Evolutionary conservation across 2,888 invertebrate genomes (phyloP).

Genomic region (Thymelicus acteon): DNA sequence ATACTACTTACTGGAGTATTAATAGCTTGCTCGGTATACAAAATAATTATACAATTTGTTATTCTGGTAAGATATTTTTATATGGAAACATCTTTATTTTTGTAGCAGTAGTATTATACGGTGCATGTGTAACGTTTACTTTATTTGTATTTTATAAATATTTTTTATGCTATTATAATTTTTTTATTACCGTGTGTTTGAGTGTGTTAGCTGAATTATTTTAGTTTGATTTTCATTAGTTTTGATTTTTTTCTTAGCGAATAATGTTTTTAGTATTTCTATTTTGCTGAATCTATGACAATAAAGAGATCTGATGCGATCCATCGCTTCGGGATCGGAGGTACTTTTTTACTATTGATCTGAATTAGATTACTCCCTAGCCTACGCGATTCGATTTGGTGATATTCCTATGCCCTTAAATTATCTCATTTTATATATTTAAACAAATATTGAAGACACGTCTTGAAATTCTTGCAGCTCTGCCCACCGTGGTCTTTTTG

Average conservation of each 20-base stretch:
- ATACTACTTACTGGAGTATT: slow-evolving; percentile 76
- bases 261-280: slow-evolving; percentile 81
- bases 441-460: slow-evolving; percentile 72
- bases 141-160: slow-evolving; percentile 75
- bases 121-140: slow-evolving; percentile 82
- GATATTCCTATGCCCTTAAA: slow-evolving; percentile 71
- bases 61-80: slow-evolving; percentile 83
- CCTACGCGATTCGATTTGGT: slow-evolving; percentile 71
- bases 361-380: slow-evolving; percentile 70
- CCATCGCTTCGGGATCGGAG: slow-evolving; percentile 54
- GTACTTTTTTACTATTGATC: slow-evolving; percentile 71
- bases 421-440: slow-evolving; percentile 49
- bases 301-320: slow-evolving; percentile 85
- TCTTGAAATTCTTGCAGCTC: slow-evolving; percentile 51
- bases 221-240: slow-evolving; percentile 80
- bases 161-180: slow-evolving; percentile 72
- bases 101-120: slow-evolving; percentile 79
- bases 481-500: slow-evolving; percentile 49
- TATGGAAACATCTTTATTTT: slow-evolving; percentile 80
- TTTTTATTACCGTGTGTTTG: slow-evolving; percentile 82
- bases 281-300: slow-evolving; percentile 82
- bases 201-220: slow-evolving; percentile 84
- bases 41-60: slow-evolving; percentile 81
- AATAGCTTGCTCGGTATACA: slow-evolving; percentile 75
- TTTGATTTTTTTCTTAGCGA: slow-evolving; percentile 75